Evolutionary conservation across 2,797 vertebrate genomes (phyloP).

Genomic region (Acestrorhynchus altus): DNA sequence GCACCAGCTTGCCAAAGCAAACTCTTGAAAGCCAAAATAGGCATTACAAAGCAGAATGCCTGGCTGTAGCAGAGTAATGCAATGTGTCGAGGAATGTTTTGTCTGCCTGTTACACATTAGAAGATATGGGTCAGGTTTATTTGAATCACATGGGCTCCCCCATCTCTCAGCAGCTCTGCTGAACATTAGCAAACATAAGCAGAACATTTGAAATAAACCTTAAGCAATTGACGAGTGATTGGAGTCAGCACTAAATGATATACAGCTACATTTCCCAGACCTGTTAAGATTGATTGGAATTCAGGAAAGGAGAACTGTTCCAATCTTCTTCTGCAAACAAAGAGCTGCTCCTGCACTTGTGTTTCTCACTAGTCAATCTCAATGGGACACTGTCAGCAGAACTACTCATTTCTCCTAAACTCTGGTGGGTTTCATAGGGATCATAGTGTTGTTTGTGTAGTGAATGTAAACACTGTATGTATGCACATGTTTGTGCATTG

Average conservation of each 20-base stretch:
- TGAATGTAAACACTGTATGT: constrained; percentile 22
- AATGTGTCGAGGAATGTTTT: constrained; percentile 42
- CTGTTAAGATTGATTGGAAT: constrained; percentile 74
- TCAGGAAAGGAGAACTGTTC: constrained; percentile 67
- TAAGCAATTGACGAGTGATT: neutral
- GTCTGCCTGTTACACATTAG: constrained; percentile 50
- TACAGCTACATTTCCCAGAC: constrained; percentile 70
- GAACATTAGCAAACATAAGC: constrained; percentile 11
- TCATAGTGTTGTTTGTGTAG: constrained; percentile 48
- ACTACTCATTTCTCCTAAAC: constrained; percentile 53
- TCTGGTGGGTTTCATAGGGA: constrained; percentile 40
- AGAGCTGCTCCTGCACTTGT: constrained; percentile 60
- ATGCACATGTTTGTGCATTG: constrained; percentile 9
- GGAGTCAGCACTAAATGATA: constrained; percentile 68
- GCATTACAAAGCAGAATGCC: constrained; percentile 19
- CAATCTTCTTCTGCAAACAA: constrained; percentile 70
- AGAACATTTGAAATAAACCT: neutral
- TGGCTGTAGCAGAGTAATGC: constrained; percentile 14
- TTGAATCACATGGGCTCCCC: constrained; percentile 14
- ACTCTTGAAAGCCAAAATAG: constrained; percentile 38
- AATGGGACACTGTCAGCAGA: constrained; percentile 57
- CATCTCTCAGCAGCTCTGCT: constrained; percentile 16
- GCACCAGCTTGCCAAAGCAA: constrained; percentile 34
- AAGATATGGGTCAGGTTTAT: constrained; percentile 24
- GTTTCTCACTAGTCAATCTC: constrained; percentile 53